Base-by-base conservation (phyloP, 2,888 invertebrate species). In the Sepiola atlantica region DNA sequence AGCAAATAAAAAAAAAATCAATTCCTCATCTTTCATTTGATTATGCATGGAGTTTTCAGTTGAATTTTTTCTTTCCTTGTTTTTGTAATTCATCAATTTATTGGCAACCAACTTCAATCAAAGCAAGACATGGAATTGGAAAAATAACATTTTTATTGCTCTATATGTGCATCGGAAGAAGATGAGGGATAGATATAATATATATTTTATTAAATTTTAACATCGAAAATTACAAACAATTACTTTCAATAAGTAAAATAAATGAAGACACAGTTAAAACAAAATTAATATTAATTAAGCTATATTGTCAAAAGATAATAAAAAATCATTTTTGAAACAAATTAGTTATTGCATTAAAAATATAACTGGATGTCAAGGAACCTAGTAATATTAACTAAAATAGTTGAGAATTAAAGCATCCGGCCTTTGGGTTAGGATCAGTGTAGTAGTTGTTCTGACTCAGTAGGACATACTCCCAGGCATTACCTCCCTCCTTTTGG, bases 71-170 rank as follows among this genome's bases (percentile, higher is more conserved):
- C 16, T 61, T 61, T 77, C 12, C 18, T 77, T 32, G 21, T 10
- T 14, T 77, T 77, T 6, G 77, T 77, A 77, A 77, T 77, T 77
- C 77, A 77, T 77, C 77, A 77, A 77, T 77, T 77, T 77, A 77
- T 77, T 77, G 77, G 77, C 77, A 77, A n/a, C n/a, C 77, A 77
- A 77, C n/a, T 77, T 77, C 77, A 77, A 77, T 77, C 77, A 77
- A 18, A 77, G n/a, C 77, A 77, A 77, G 77, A 8, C n/a, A 77
- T 77, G 77, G 32, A 77, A 77, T 77, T 77, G 77, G 21, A n/a
- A 77, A n/a, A 77, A 77, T 77, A 77, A 1, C 21, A 77, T 77
- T 77, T n/a, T 77, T 77, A 77, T 77, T 77, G n/a, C 1, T n/a
- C 77, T 28, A 77, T 16, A 77, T 77, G 77, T 14, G 14, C 14